Evolutionary conservation across 2,888 invertebrate genomes (phyloP), one percentile per base, ranked within the genome.

Genomic region (Cantharis rustica): DNA sequence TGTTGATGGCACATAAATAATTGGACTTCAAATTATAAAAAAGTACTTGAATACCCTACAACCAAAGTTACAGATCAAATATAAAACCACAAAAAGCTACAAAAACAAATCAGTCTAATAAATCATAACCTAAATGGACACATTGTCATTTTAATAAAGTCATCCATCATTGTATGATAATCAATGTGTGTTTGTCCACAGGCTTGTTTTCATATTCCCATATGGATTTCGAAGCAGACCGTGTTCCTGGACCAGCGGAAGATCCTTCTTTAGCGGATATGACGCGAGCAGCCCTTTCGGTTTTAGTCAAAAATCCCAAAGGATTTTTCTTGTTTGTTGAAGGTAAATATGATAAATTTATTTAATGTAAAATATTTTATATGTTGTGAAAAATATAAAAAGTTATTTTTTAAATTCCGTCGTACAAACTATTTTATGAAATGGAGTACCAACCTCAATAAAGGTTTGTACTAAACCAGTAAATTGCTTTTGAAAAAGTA

Each of bases 161-260:
- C 61, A 75, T 75, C 75, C 68, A 71, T 75, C 75, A 75, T 62
- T 10, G 75, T 70, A 20, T 70, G 17, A 70, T 66, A 66, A 66
- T 66, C 64, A 16, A 20, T 16, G 64, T 66, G 17, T 66, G 64
- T 66, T 66, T 80, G 75, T 79, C 80, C 79, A 64, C 86, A 94
- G 94, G 94, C 82, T 87, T 94, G 80, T 94, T 95, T 85, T 92
- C 94, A 80, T 94, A 94, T 85, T 94, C 94, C 16, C 94, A 95
- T 86, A 93, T 95, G 93, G 93, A 94, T 84, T 95, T 94, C 85
- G 94, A 94, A 81, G 93, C 93, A 23, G 94, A 94, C 85, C 89
- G 94, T 26, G 93, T 93, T 82, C 91, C 91, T 61, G 91, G 90
- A 17, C 90, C 91, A n/a, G 87, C 87, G 16, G 93, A 94, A 69